Evolutionary conservation across 2,888 invertebrate species (phyloP), one percentile per base, ranked within the genome.

Genomic region (Lepidochitona cinerea): DNA sequence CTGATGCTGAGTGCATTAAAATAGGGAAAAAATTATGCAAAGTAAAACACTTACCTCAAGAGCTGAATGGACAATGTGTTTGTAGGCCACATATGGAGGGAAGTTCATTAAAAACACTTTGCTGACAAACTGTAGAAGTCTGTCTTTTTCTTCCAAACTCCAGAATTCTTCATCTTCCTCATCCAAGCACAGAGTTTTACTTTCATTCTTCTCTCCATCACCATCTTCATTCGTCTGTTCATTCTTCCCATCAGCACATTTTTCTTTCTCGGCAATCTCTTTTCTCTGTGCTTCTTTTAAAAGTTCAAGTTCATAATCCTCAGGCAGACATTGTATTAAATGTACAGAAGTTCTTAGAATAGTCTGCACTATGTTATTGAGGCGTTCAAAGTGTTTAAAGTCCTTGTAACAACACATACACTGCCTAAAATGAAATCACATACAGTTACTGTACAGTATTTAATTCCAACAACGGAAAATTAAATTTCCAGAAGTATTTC

Each of bases 321-420:
- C 83, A 59, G 89, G 89, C 52, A 89, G 75, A 9, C 84, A 84
- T 70, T 88, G 87, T 68, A 97, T 92, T 90, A 96, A 95, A 89
- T 95, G 94, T 75, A 97, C 94, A 68, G 95, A 94, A 83, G 96
- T 93, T 85, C 95, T 94, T 76, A 97, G 93, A 83, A 97, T 94
- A 79, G 96, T 95, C 90, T 97, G 97, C 52, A 96, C 95, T 84
- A 97, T 93, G 87, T 95, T 93, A 91, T 96, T 96, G 90, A 97
- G 96, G 83, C 96, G 93, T 89, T 97, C 97, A 91, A 96, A 95
- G 91, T 97, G 97, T 91, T 96, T 96, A 74, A 94, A 94, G 92
- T 97, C 97, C 84, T 97, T 94, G 91, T 96, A 97, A 91, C 96
- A 95, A 91, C 97, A 97, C 95, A 97, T 96, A 90, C 97, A 97